Evolutionary conservation across 2,888 invertebrate species (phyloP).

Genomic region (Luffia ferchaultella): DNA sequence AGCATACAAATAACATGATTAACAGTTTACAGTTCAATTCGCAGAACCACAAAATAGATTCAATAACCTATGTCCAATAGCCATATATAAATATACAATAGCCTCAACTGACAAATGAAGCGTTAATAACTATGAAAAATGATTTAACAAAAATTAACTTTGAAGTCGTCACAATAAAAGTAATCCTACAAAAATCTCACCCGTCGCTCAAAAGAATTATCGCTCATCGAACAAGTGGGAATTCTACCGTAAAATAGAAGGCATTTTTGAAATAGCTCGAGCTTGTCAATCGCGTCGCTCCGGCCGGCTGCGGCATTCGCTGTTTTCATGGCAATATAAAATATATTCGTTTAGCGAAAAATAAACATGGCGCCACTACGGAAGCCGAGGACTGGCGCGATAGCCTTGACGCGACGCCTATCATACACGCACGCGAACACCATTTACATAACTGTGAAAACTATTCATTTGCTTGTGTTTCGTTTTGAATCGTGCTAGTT

Average conservation of each 20-base stretch:
- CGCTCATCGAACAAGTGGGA: slow-evolving; percentile 40
- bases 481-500: too few species aligned
- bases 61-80: too few species aligned
- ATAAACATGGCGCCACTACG: slow-evolving; percentile 52
- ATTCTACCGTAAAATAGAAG: slow-evolving; percentile 49
- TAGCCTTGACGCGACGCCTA: slow-evolving; percentile 23
- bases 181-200: slow-evolving; percentile 34
- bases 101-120: too few species aligned
- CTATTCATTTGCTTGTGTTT: not conserved
- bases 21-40: too few species aligned
- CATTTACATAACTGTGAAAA: not conserved
- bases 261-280: slow-evolving; percentile 51
- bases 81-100: too few species aligned
- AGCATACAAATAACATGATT: too few species aligned
- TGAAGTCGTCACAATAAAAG: slow-evolving; percentile 26
- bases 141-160: too few species aligned
- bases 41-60: too few species aligned
- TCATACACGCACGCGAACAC: not conserved
- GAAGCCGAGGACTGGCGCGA: slow-evolving; percentile 50
- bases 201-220: slow-evolving; percentile 44
- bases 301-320: slow-evolving; percentile 21
- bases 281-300: slow-evolving; percentile 30
- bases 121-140: too few species aligned
- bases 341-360: slow-evolving; percentile 54
- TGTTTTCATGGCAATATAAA: slow-evolving; percentile 55